These are phyloP conservation scores for Knipowitschia caucasica DNA, from an alignment of 2,797 vertebrate species.

Conservation along the genomic window DNA sequence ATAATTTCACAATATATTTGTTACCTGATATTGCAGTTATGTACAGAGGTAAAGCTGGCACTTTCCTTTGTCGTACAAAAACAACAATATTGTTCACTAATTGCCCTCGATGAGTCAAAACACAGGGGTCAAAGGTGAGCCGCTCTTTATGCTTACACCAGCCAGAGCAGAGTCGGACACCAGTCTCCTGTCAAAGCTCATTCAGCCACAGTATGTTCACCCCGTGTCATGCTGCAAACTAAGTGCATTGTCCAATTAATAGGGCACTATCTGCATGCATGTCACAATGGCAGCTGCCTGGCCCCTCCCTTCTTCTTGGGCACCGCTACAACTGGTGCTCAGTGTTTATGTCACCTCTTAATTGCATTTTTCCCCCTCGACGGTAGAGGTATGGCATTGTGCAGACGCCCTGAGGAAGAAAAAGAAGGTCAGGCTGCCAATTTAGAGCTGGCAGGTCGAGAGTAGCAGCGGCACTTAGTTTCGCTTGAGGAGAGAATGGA, in stretches of 20 bases:
- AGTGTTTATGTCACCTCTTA: conserved; percentile 78
- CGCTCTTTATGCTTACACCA: conserved; percentile 26
- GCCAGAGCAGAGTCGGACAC: conserved; percentile 42
- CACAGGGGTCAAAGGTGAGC: conserved; percentile 43
- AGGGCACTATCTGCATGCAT: conserved; percentile 50
- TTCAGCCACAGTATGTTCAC: conserved; percentile 42
- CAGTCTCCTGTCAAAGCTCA: conserved; percentile 38
- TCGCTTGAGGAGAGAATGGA: conserved; percentile 63
- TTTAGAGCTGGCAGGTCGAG: conserved; percentile 73
- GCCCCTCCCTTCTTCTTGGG: conserved; percentile 44
- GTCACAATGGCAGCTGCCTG: conserved; percentile 59
- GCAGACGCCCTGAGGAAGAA: conserved; percentile 67
- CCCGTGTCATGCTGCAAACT: conserved; percentile 48
- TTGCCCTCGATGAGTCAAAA: conserved; percentile 44
- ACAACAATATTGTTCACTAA: conserved; percentile 31
- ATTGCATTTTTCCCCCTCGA: conserved; percentile 66
- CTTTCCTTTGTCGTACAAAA: conserved; percentile 5
- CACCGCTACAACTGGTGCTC: conserved; percentile 66
- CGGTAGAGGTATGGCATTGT: conserved; percentile 70
- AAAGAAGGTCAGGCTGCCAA: conserved; percentile 77
- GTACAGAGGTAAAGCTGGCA: neutral
- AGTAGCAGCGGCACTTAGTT: conserved; percentile 71
- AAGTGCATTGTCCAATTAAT: conserved; percentile 65
- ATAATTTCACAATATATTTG: neutral
- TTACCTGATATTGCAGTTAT: neutral